Conservation (phyloP, 2,797 vertebrate genomes). For the Otus scops region DNA sequence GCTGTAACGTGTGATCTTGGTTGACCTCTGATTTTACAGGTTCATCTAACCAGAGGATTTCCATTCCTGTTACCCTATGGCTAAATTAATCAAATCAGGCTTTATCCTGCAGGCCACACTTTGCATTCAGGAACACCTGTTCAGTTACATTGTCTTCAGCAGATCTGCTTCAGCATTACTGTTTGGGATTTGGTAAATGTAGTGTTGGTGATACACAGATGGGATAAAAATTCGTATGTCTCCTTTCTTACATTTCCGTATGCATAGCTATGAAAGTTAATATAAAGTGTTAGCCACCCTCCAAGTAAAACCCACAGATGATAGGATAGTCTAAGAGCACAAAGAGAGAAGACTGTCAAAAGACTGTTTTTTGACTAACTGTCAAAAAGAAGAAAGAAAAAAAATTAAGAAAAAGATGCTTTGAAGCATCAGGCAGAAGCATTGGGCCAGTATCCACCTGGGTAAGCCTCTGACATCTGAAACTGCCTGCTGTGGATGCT, state of each 20-base stretch:
- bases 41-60: constrained; percentile 59
- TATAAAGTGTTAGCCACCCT: neutral
- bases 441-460: neutral
- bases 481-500: neutral
- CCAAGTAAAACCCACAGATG: neutral
- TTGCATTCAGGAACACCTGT: constrained; percentile 45
- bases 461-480: neutral
- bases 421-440: neutral
- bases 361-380: neutral
- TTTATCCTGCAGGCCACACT: constrained; percentile 23
- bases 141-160: constrained; percentile 6
- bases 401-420: neutral
- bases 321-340: neutral
- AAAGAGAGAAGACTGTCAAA: neutral
- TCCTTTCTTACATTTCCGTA: neutral
- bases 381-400: neutral
- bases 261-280: neutral
- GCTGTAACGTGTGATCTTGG: constrained; percentile 59
- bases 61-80: constrained; percentile 62
- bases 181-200: neutral
- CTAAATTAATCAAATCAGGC: constrained; percentile 61
- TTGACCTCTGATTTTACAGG: constrained; percentile 74
- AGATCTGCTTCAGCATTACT: neutral
- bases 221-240: neutral
- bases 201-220: neutral